Evolutionary conservation across 1,140 invertebrate genomes (phyloP), one percentile per base, ranked within the genome.

Genomic region (Cotesia chilonis): DNA sequence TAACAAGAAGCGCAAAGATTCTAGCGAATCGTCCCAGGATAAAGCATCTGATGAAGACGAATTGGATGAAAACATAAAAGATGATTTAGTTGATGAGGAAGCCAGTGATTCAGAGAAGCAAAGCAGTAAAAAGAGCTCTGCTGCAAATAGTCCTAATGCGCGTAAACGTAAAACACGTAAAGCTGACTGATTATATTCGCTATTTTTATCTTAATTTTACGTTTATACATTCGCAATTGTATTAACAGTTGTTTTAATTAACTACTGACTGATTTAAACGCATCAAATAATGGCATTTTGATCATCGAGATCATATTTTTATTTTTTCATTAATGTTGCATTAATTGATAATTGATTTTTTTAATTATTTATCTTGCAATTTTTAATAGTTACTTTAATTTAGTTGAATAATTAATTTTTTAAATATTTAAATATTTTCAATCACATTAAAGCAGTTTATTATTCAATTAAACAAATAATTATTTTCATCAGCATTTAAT

Each of bases 131-230:
- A 79, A 84, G 73, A 82, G 81, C 75, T 78, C 81, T 68, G 79
- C 78, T 51, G 77, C 84, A 0, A 86, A 84, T 74, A 89, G 88
- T 83, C 86, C 88, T 10, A 89, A 88, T 70, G 84, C 89, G 65
- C 87, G 90, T 69, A 90, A 90, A 75, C 89, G 91, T 71, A 91
- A 90, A 81, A 84, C 90, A 70, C 87, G 90, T 68, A 92, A 91
- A 82, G 90, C 89, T 74, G 90, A 92, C 80, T 91, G 89, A 75
- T 68, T 47, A 14, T 17, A 63, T 78, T 65, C 68, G 74, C 55
- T 71, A 76, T 35, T 75, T 75, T 55, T 28, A 28, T 28, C 38
- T 74, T 71, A 67, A 73, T 60, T 75, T 76, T 76, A 76, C 38
- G 47, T 63, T 20, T 37, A 14, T 57, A 20, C 41, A 65, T 64